Conservation (phyloP, 2,888 invertebrate species). For the Acronicta psi region DNA sequence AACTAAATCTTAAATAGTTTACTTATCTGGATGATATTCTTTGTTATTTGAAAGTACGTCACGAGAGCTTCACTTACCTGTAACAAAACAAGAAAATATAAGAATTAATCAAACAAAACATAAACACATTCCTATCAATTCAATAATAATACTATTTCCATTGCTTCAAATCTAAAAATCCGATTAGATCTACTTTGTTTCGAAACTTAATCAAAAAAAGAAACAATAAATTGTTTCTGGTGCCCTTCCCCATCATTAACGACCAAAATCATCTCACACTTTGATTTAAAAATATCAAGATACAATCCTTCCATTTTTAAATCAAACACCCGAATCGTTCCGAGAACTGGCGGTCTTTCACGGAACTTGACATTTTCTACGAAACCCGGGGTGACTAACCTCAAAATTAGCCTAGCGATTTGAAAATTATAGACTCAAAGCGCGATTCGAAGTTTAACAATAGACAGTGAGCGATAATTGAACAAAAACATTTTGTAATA, state of each 20-base stretch:
- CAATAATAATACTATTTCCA: background rate
- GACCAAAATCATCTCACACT: conserved; percentile 55
- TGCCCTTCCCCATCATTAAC: conserved; percentile 50
- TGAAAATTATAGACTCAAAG: conserved; percentile 53
- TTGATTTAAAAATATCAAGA: conserved; percentile 56
- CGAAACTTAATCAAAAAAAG: conserved; percentile 24
- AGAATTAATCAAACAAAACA: background rate
- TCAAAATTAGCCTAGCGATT: conserved; percentile 52
- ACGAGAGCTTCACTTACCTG: conserved; percentile 61
- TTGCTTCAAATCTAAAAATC: conserved; percentile 2
- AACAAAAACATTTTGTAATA: conserved; percentile 50
- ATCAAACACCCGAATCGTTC: conserved; percentile 58
- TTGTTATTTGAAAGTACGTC: background rate
- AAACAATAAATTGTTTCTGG: conserved; percentile 48
- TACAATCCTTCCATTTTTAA: conserved; percentile 54
- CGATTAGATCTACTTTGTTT: conserved; percentile 9
- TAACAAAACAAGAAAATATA: conserved; percentile 51
- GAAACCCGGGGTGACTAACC: conserved; percentile 57
- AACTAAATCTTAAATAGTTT: background rate
- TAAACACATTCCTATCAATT: background rate
- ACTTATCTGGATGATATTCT: conserved; percentile 30
- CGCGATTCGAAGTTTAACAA: conserved; percentile 32
- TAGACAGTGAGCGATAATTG: conserved; percentile 51
- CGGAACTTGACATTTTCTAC: conserved; percentile 46
- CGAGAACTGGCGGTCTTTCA: conserved; percentile 50